Evolutionary conservation across 2,797 vertebrate species (phyloP).

Genomic region (Perdix hodgsoniae): DNA sequence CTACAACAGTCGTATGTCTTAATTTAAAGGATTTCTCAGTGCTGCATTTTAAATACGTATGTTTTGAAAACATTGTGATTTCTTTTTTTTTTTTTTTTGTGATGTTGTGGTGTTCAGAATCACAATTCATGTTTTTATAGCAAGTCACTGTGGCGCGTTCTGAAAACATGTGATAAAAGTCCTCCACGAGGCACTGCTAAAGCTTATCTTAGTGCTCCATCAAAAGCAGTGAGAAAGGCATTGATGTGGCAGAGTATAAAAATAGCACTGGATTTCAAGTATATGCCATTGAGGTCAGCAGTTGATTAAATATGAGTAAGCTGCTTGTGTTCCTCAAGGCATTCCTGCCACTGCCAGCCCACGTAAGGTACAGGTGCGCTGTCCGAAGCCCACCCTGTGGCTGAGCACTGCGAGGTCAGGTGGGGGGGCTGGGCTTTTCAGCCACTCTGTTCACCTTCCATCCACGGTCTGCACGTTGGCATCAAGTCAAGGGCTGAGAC

Average conservation of each 20-base stretch:
- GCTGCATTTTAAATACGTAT: not conserved
- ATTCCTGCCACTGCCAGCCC: not conserved
- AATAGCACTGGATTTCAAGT: not conserved
- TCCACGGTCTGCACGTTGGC: accelerated
- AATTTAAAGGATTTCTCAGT: not conserved
- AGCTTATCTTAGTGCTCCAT: accelerated
- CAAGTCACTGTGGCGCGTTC: not conserved
- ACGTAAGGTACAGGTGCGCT: not conserved
- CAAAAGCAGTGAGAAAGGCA: not conserved
- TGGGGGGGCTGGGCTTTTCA: not conserved
- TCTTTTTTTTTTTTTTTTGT: no score
- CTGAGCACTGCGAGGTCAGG: accelerated
- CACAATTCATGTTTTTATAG: not conserved
- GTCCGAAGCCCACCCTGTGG: not conserved
- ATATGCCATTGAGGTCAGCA: accelerated
- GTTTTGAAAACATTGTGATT: not conserved
- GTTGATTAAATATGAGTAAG: not conserved
- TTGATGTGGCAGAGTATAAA: not conserved
- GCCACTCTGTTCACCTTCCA: not conserved
- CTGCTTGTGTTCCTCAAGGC: not conserved
- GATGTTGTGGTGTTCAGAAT: not conserved
- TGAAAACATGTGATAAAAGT: not conserved
- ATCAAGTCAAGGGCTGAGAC: accelerated
- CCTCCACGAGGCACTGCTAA: not conserved
- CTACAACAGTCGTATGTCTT: accelerated